Base-by-base conservation (phyloP, 2,113 vertebrate genomes). In the Pollachius pollachius region DNA sequence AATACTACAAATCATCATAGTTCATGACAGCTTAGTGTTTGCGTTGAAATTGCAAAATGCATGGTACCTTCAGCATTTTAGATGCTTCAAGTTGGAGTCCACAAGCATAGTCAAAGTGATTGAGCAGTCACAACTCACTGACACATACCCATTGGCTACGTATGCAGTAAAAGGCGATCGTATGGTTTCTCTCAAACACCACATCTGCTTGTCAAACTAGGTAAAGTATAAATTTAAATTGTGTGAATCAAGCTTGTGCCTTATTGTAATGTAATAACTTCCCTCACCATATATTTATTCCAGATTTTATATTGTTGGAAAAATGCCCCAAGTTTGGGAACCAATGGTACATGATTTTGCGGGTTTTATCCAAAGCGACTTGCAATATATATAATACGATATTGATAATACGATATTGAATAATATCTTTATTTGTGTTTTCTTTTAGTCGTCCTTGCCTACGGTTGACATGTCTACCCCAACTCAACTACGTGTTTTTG, bases 51-150 rank as follows among this genome's bases (percentile, higher is more conserved):
- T 80, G 60, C 77, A 69, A 74, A 68, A 41, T 82, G 62, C 74
- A 56, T 82, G 76, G 79, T 85, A 79, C 71, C 58, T 0, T 65
- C 78, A 85, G 48, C 75, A 77, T 79, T 76, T 80, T 9, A 62
- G 71, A 79, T 71, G 73, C 76, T 86, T 76, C 60, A 78, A 78
- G 52, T 30, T 76, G 16, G 69, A 76, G 58, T 21, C 71, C 60
- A 71, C 74, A 73, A 59, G 68, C 58, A 27, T 58, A 67, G 13
- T 73, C 15, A 76, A 80, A 62, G 67, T 80, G 18, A 41, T 70
- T 57, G 63, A 76, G 37, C 75, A 76, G 27, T 74, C 75, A 68
- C 37, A 86, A 74, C 76, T 84, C 23, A 65, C 48, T 52, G 72
- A 76, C 64, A 54, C 1, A 15, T 72, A 80, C 69, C 74, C 78